Evolutionary conservation across 2,797 vertebrate species (phyloP), one percentile per base, ranked within the genome.

Genomic region (Gadopsis bispinosus): DNA sequence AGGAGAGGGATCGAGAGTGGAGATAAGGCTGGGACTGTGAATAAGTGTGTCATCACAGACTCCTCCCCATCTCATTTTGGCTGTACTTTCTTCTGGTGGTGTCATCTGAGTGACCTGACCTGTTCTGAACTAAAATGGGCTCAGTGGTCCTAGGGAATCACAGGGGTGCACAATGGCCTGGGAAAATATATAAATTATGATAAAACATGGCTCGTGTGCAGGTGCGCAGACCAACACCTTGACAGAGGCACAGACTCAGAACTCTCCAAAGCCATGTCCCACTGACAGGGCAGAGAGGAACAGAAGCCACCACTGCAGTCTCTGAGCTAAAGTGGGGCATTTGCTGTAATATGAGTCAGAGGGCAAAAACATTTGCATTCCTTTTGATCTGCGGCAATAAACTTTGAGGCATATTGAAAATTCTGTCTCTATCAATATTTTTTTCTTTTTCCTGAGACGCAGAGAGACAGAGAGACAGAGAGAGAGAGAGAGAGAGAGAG

Each of bases 21-120:
- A 58, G 82, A 89, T 88, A 84, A 77, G 79, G 64, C 26, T 70
- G 56, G 53, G 78, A 73, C 37, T 73, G 66, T 58, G 75, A 89
- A 73, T 70, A 73, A 77, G 73, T 74, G 58, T 65, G 55, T 7
- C 26, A 26, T 69, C 0, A 16, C 41, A 1, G 4, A 20, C 51
- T 73, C 65, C 50, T 50, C 64, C 48, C 29, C 1, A 1, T 56
- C 51, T 64, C 47, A 11, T 72, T 45, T 63, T 1, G 2, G 16
- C 61, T 68, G 13, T n/a, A 3, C 22, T 64, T 69, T 41, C 29
- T 61, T 69, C 69, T 31, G n/a, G 0, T 1, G 47, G 60, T 60
- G 69, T 67, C 33, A 47, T 37, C 35, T 73, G 63, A 71, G 33
- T 43, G 26, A 58, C 33, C 56, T 55, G 17, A 54, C 7, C 26